A percentile compares a stretch with the other conserved stretches of the same genome.
phyloP scores from a whole-genome alignment of 2,797 vertebrate species.

The Gymnothorax javanicus region DNA sequence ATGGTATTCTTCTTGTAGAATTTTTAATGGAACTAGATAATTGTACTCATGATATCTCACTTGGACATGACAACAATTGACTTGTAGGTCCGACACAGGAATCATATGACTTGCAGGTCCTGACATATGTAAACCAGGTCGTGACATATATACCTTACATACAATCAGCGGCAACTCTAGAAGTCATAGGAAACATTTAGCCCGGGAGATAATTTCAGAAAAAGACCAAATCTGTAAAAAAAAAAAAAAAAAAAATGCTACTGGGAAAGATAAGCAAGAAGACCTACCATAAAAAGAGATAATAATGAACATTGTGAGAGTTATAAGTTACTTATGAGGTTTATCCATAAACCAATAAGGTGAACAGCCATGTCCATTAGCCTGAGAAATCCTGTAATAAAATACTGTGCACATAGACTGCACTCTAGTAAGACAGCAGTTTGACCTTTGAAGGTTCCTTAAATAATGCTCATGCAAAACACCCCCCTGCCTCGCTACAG shows the following conservation, averaged over 20 bases:
- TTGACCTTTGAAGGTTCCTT: not conserved
- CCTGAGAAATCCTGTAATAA: constrained; percentile 14
- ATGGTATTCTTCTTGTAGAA: not conserved
- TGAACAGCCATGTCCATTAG: constrained; percentile 20
- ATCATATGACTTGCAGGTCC: not conserved
- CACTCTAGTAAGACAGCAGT: constrained; percentile 1
- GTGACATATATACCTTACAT: not conserved
- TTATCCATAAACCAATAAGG: constrained; percentile 41
- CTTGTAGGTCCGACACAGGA: not conserved
- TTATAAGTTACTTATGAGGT: constrained; percentile 40
- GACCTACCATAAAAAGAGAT: constrained; percentile 19
- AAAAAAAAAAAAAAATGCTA: constrained; percentile 17
- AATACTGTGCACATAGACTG: not conserved
- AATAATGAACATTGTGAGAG: not conserved
- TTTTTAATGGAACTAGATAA: not conserved
- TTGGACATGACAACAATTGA: not conserved
- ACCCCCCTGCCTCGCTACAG: not conserved
- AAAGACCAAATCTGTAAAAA: constrained; percentile 34
- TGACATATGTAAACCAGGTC: not conserved
- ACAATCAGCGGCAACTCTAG: not conserved
- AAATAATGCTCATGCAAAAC: not conserved
- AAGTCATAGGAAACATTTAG: not conserved
- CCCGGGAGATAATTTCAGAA: not conserved
- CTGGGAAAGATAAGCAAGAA: constrained; percentile 34
- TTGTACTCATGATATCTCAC: not conserved